Base-by-base conservation (phyloP, 2,113 vertebrate species). In the Rhinoptilus africanus region DNA sequence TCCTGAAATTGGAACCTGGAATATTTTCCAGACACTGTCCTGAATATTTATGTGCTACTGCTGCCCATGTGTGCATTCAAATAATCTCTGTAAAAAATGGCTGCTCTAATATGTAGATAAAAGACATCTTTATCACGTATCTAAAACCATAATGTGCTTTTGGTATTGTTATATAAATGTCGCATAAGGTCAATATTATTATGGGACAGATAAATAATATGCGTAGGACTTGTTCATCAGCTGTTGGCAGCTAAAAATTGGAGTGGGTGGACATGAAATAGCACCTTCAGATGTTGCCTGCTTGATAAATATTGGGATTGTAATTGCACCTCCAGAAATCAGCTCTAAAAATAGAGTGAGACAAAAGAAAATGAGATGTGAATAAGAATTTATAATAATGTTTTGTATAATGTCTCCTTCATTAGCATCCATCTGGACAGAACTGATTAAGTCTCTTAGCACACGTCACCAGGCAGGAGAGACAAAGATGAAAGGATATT, bases 371-470 rank as follows among this genome's bases (percentile, higher is more conserved):
- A 95, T 93, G 95, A 88, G 85, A 96, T 79, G 45, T 85, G 92
- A 96, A 81, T 72, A 93, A 47, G 92, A 96, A 94, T 96, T 96
- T 94, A 92, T 94, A 92, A 94, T 88, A 88, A 43, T 88, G 89
- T 88, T 97, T 95, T 89, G 93, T 96, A 86, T 77, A 95, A 93
- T 50, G 68, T 83, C 84, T 96, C 91, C 80, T 95, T 97, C 94
- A 96, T 97, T 96, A 96, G 76, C 92, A 97, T 96, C 97, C 96
- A 96, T 97, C 96, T 96, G 96, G 95, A 93, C 88, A 92, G 84
- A 88, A 83, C 94, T 96, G 94, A 97, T 97, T 96, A 96, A 96
- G 85, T 95, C 86, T 96, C 87, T 74, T 37, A 88, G 71, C 92
- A 92, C 84, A 96, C 14, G 41, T 94, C 95, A 95, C 83, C 51